A percentile compares a stretch with the other conserved stretches of the same genome.
Evolutionary conservation across 1,140 invertebrate genomes (phyloP).

Genomic region (Stegodyphus mimosarum): DNA sequence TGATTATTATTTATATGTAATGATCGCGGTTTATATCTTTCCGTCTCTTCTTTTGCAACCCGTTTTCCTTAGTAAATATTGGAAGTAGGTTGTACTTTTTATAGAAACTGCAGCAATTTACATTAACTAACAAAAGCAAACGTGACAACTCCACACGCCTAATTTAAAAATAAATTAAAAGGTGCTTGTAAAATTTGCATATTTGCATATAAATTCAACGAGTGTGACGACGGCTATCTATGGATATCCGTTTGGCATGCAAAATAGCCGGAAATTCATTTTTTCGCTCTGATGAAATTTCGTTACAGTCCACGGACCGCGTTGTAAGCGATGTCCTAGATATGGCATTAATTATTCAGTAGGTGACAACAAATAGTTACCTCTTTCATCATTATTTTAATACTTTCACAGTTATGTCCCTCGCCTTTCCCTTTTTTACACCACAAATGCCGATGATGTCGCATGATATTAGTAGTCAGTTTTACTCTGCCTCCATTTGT

Average conservation of each 20-base stretch:
- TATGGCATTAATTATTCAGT: background rate
- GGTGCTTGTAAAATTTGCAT: slow-evolving; percentile 24
- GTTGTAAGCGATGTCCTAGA: slow-evolving; percentile 30
- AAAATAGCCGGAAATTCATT: slow-evolving; percentile 43
- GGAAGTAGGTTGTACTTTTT: too few relatives aligned
- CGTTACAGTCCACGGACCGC: slow-evolving; percentile 28
- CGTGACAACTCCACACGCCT: too few relatives aligned
- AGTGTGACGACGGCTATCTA: background rate
- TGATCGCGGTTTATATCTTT: too few relatives aligned
- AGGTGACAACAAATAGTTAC: background rate
- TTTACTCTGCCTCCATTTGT: too few relatives aligned
- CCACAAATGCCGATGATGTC: too few relatives aligned
- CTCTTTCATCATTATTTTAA: slow-evolving; percentile 8
- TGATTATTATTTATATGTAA: too few relatives aligned
- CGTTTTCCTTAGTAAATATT: too few relatives aligned
- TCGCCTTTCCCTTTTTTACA: background rate
- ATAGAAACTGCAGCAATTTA: too few relatives aligned
- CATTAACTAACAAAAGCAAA: too few relatives aligned
- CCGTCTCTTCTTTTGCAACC: too few relatives aligned
- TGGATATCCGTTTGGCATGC: slow-evolving; percentile 48
- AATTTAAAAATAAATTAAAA: background rate
- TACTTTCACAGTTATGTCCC: background rate
- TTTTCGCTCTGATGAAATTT: slow-evolving; percentile 17
- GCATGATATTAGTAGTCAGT: too few relatives aligned
- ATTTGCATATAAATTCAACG: slow-evolving; percentile 17